Evolutionary conservation across 2,888 invertebrate species (phyloP).

Genomic region (Stenodema calcarata): DNA sequence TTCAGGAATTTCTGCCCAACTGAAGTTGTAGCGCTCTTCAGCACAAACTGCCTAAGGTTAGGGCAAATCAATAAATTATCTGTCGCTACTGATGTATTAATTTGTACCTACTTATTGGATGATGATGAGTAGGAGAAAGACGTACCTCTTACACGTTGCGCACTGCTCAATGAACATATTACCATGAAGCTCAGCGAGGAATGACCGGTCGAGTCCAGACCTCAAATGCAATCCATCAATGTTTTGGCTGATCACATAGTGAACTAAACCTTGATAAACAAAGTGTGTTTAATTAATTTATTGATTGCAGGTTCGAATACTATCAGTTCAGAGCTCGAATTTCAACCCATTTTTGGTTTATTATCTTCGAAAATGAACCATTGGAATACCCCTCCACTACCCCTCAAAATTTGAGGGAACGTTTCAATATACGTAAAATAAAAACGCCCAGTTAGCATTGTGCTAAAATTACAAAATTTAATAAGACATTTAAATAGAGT

Average conservation of each 20-base stretch:
- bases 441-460: too few species aligned
- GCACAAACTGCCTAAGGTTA: constrained; percentile 82
- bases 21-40: constrained; percentile 76
- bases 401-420: too few species aligned
- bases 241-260: constrained; percentile 94
- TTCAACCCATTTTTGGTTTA: too few species aligned
- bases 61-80: not conserved
- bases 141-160: constrained; percentile 80
- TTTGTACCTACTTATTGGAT: not conserved
- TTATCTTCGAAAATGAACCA: too few species aligned
- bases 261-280: constrained; percentile 73
- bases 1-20: constrained; percentile 77
- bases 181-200: constrained; percentile 93
- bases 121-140: not conserved
- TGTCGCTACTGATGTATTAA: not conserved
- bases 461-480: too few species aligned
- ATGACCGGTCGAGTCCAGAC: constrained; percentile 81
- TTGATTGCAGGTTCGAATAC: too few species aligned
- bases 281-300: too few species aligned
- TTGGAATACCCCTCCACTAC: too few species aligned
- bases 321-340: too few species aligned
- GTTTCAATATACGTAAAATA: too few species aligned
- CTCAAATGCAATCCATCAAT: constrained; percentile 96
- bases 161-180: constrained; percentile 98
- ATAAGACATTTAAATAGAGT: too few species aligned